These are phyloP conservation scores for Acromyrmex echinatior DNA, from an alignment of 1,140 invertebrate genomes.

Conservation along the genomic window DNA sequence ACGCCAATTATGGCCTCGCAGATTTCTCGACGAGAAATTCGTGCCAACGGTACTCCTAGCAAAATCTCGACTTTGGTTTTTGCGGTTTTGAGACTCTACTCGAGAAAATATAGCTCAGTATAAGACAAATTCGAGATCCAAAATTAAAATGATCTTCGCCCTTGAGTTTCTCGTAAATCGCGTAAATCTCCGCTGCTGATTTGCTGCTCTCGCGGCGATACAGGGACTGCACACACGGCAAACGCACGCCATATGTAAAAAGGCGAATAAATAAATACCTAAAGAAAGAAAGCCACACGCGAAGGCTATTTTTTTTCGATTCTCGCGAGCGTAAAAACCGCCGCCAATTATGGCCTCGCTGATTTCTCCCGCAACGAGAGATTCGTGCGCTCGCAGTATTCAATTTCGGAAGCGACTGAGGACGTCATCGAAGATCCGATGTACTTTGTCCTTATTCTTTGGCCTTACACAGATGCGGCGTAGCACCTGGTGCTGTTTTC, in stretches of 20 bases:
- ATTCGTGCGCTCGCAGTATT: not conserved
- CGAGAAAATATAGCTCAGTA: not conserved
- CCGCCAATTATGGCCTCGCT: slow-evolving; percentile 6
- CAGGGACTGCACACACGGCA: not conserved
- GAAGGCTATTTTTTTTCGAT: slow-evolving; percentile 14
- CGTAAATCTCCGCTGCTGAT: not conserved
- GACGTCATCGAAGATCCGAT: slow-evolving; percentile 32
- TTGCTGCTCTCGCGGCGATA: not conserved
- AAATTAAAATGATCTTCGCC: not conserved
- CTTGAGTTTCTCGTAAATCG: not conserved
- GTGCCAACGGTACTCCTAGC: not conserved
- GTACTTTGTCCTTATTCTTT: not conserved
- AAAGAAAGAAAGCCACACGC: slow-evolving; percentile 5
- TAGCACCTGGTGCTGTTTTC: slow-evolving; percentile 24
- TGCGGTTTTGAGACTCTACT: not conserved
- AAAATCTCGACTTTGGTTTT: not conserved
- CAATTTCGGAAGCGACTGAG: slow-evolving; percentile 1
- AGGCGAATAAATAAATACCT: slow-evolving; percentile 7
- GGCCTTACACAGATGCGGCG: slow-evolving; percentile 37
- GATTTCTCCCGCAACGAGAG: not conserved
- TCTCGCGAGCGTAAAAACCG: slow-evolving; percentile 1
- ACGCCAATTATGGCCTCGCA: not conserved
- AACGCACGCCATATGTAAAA: not conserved
- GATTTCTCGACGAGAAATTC: slow-evolving; percentile 13
- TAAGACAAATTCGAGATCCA: no score